These are phyloP conservation scores for Diuraphis noxia DNA, from an alignment of 1,140 invertebrate species.

Conservation along the genomic window DNA sequence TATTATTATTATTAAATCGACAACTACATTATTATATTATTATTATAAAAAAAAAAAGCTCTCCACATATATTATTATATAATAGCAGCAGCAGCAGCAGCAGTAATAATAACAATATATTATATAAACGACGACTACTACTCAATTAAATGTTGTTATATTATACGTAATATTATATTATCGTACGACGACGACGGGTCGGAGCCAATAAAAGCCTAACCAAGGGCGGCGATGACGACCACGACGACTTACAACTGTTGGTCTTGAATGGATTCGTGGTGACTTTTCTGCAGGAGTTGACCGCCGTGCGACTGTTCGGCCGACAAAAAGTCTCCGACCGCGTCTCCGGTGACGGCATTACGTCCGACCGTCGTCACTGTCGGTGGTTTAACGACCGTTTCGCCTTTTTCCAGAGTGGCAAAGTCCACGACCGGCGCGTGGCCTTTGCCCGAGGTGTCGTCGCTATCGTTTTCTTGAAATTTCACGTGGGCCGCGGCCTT, in stretches of 20 bases:
- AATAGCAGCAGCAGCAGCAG: neutral
- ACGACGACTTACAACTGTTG: conserved; percentile 50
- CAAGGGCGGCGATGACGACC: no score
- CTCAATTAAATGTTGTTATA: neutral
- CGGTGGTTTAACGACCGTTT: neutral
- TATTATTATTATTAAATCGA: conserved; percentile 40
- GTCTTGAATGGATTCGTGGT: conserved; percentile 34
- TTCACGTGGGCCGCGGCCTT: neutral
- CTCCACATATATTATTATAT: neutral
- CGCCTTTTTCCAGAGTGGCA: neutral
- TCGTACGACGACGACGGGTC: neutral
- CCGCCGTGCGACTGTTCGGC: conserved; percentile 17
- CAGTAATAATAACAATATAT: conserved; percentile 1
- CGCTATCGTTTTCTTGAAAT: neutral
- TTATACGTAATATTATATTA: neutral
- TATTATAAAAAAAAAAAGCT: neutral
- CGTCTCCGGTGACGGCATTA: neutral
- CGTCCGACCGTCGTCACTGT: neutral
- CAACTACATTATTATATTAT: conserved; percentile 16
- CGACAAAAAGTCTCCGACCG: neutral
- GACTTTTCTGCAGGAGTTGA: neutral
- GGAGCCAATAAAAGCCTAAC: neutral
- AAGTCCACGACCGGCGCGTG: neutral
- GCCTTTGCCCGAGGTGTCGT: neutral
- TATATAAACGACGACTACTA: neutral